A percentile compares a stretch with the other conserved stretches of the same genome.
Conservation (phyloP, 2,888 invertebrate genomes). For the Hylaea fasciaria region DNA sequence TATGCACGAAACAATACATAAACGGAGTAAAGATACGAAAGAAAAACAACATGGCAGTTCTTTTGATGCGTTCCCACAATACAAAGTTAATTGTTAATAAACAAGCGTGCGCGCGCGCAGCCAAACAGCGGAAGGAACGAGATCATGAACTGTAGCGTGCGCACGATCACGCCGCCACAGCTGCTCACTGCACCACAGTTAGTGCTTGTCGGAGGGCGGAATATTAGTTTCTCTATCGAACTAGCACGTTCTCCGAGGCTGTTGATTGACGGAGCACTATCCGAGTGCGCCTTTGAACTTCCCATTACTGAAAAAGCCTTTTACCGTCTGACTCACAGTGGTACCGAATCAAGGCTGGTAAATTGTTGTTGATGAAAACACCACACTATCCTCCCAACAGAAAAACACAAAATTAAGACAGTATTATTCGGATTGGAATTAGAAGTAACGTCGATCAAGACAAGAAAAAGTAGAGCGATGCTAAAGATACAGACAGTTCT, state of each 20-base stretch:
- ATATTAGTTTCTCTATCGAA: conserved; percentile 5
- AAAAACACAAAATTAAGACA: no score
- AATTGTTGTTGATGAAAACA: no score
- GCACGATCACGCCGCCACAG: conserved; percentile 13
- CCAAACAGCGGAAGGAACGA: background rate
- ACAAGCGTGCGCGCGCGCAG: conserved; percentile 18
- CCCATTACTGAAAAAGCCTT: background rate
- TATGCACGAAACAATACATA: conserved; percentile 5
- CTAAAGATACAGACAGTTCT: no score
- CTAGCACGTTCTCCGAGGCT: conserved; percentile 3
- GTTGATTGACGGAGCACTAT: conserved; percentile 6
- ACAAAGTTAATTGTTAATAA: conserved; percentile 39
- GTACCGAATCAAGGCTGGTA: no score
- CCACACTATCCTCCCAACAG: no score
- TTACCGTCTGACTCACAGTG: background rate
- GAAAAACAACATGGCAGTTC: conserved; percentile 26
- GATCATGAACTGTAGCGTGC: conserved; percentile 12
- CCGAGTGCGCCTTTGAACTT: conserved; percentile 9
- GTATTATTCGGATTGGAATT: background rate
- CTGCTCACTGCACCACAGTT: conserved; percentile 9
- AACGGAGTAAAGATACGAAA: conserved; percentile 16
- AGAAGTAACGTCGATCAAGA: background rate
- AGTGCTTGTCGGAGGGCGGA: background rate
- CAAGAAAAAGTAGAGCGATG: no score
- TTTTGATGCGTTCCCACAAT: conserved; percentile 44